Conservation (phyloP, 1,140 invertebrate species). For the Caenorhabditis latens region DNA sequence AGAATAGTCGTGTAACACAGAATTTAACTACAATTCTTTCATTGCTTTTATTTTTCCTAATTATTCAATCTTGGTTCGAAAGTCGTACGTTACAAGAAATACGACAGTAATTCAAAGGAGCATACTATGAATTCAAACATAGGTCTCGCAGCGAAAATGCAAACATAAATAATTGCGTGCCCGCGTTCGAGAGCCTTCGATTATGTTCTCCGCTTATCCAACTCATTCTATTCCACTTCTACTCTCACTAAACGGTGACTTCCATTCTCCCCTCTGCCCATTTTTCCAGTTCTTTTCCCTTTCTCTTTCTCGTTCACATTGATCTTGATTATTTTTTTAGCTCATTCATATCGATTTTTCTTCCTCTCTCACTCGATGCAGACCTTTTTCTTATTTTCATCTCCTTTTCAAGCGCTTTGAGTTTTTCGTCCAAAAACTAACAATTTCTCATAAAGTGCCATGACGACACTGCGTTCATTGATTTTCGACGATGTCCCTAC, state of each 20-base stretch:
- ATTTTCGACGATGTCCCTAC: too few relatives aligned
- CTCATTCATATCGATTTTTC: too few relatives aligned
- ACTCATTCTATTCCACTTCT: neutral
- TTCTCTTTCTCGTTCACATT: neutral
- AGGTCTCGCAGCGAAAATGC: neutral
- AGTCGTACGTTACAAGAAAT: neutral
- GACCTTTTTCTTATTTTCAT: too few relatives aligned
- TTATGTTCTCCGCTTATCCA: neutral
- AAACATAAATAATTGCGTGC: neutral
- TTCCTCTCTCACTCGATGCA: too few relatives aligned
- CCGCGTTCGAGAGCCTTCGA: neutral
- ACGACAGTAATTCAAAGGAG: slow-evolving; percentile 21
- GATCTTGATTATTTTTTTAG: too few relatives aligned
- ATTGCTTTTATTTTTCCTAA: neutral
- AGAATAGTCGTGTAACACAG: too few relatives aligned
- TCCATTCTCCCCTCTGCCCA: neutral
- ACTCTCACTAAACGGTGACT: neutral
- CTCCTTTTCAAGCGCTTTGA: too few relatives aligned
- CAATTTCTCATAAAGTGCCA: too few relatives aligned
- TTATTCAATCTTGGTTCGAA: neutral
- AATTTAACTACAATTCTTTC: neutral
- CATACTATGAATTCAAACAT: neutral
- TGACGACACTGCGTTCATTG: too few relatives aligned
- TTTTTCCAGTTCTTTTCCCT: neutral
- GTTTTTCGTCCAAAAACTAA: too few relatives aligned